A percentile compares a stretch with the other conserved stretches of the same genome.
These are phyloP conservation scores for Steinernema carpocapsae DNA, from an alignment of 2,888 invertebrate species.

Conservation along the genomic window DNA sequence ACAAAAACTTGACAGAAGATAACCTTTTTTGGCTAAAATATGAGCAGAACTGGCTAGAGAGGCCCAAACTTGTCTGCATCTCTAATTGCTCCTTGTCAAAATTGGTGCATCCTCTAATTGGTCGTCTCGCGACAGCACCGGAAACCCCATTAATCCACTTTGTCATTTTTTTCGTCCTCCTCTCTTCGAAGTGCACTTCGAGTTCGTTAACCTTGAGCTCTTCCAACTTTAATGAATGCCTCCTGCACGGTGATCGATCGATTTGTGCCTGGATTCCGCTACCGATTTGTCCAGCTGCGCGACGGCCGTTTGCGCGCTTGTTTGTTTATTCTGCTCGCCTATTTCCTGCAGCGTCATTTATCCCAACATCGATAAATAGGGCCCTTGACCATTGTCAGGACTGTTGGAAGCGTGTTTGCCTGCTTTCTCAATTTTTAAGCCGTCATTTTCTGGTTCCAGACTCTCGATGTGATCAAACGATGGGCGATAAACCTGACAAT, in stretches of 20 bases:
- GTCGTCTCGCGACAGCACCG: too few relatives aligned
- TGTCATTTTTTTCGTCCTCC: not conserved
- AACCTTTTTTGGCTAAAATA: too few relatives aligned
- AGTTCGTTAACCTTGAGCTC: conserved; percentile 18
- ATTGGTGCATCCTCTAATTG: too few relatives aligned
- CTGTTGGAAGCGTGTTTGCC: not conserved
- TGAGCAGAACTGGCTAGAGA: too few relatives aligned
- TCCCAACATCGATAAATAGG: not conserved
- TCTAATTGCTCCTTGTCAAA: too few relatives aligned
- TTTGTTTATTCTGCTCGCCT: conserved; percentile 20
- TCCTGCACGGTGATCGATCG: conserved; percentile 19
- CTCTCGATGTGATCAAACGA: conserved; percentile 1
- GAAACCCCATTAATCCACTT: not conserved
- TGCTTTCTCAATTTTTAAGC: not conserved
- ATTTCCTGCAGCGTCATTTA: too few relatives aligned
- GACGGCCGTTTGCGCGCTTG: not conserved
- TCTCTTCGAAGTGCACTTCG: conserved; percentile 9
- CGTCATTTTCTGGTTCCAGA: not conserved
- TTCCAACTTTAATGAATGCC: conserved; percentile 4
- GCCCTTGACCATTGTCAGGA: conserved; percentile 17
- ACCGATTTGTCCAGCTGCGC: conserved; percentile 22
- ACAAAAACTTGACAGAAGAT: too few relatives aligned
- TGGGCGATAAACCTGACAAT: conserved; percentile 26
- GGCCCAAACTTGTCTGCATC: too few relatives aligned
- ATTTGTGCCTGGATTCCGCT: conserved; percentile 2